phyloP scores from a whole-genome alignment of 2,113 vertebrate species.

The Pandion haliaetus region DNA sequence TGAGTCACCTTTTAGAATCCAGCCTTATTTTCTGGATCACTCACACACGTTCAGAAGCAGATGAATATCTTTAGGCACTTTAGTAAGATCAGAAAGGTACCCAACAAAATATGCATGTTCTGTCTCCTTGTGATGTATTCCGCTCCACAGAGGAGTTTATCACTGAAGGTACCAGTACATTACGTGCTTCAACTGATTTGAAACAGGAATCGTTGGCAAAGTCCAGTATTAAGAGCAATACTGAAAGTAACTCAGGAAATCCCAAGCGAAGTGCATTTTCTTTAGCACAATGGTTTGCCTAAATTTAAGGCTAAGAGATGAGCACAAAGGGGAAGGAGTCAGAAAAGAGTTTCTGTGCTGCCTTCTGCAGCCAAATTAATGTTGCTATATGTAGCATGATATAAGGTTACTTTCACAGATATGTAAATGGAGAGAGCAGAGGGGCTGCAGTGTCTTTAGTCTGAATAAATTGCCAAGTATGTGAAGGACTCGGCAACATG shows the following conservation, averaged over 20 bases:
- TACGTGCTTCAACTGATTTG: background rate
- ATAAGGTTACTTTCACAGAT: background rate
- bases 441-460: background rate
- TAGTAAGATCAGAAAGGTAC: background rate
- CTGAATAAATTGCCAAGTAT: background rate
- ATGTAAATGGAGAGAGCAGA: background rate
- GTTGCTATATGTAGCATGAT: rapidly evolving
- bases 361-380: background rate
- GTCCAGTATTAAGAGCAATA: background rate
- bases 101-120: background rate
- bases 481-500: rapidly evolving
- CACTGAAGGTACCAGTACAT: background rate
- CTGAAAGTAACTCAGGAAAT: background rate
- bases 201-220: background rate
- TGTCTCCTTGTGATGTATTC: background rate
- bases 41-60: background rate
- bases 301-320: background rate
- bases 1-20: background rate
- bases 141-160: rapidly evolving
- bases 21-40: background rate
- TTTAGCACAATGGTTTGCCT: background rate
- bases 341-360: background rate
- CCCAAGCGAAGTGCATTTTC: background rate
- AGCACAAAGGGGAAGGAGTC: background rate
- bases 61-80: background rate